phyloP scores from a whole-genome alignment of 2,888 invertebrate species.

The Scelioninae gen. 1 region DNA sequence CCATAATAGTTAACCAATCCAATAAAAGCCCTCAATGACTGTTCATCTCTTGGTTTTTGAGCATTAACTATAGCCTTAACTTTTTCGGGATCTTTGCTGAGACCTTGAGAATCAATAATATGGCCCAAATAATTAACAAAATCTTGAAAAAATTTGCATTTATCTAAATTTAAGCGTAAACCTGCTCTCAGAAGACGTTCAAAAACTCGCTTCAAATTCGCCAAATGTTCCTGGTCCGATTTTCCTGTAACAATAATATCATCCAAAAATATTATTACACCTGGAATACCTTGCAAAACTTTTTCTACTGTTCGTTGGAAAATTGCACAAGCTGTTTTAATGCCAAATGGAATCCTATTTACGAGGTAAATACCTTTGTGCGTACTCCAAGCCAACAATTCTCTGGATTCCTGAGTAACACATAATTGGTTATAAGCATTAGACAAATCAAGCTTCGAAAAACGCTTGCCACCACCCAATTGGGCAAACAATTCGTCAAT shows the following conservation, averaged over 20 bases:
- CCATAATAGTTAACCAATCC: constrained; percentile 53
- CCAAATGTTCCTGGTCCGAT: constrained; percentile 71
- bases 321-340: constrained; percentile 79
- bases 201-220: constrained; percentile 73
- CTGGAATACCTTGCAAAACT: constrained; percentile 72
- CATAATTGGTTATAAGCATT: constrained; percentile 79
- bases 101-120: constrained; percentile 67
- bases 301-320: constrained; percentile 78
- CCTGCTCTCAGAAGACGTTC: background rate
- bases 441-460: constrained; percentile 74
- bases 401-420: constrained; percentile 42
- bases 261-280: constrained; percentile 72
- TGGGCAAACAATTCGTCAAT: constrained; percentile 75
- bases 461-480: constrained; percentile 63
- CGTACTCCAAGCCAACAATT: constrained; percentile 76
- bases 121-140: constrained; percentile 77
- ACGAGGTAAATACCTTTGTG: constrained; percentile 71
- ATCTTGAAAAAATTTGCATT: constrained; percentile 73
- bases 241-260: constrained; percentile 76
- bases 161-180: constrained; percentile 1
- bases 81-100: constrained; percentile 45
- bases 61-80: constrained; percentile 52
- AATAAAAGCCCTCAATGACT: constrained; percentile 23
- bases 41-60: constrained; percentile 10
- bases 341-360: constrained; percentile 78